Percentiles rank a stretch among this genome's conserved stretches.
Evolutionary conservation across 2,888 invertebrate species (phyloP).

Genomic region (Ichneumoninae sp.): DNA sequence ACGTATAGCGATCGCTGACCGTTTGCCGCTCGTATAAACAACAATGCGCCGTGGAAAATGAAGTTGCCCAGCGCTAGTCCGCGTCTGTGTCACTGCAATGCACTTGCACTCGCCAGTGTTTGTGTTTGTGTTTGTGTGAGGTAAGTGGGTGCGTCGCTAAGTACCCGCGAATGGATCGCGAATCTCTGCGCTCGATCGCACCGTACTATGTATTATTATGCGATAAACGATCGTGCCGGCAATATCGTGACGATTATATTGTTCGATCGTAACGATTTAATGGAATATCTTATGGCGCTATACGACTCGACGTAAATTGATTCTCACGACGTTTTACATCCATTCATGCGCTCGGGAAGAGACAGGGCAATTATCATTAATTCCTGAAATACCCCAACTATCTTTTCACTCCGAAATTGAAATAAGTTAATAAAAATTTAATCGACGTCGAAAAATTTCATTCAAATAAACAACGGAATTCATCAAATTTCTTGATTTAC

Average conservation of each 20-base stretch:
- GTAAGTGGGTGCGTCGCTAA: slow-evolving; percentile 66
- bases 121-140: slow-evolving; percentile 29
- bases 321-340: slow-evolving; percentile 34
- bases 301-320: slow-evolving; percentile 38
- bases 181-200: slow-evolving; percentile 48
- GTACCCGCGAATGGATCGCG: slow-evolving; percentile 51
- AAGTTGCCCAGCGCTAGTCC: slow-evolving; percentile 70
- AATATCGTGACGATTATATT: slow-evolving; percentile 60
- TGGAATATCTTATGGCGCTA: slow-evolving; percentile 43
- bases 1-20: neutral
- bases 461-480: no score
- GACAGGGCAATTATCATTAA: slow-evolving; percentile 1
- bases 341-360: slow-evolving; percentile 2
- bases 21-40: slow-evolving; percentile 62
- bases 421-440: neutral
- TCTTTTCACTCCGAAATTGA: neutral
- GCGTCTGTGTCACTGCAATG: slow-evolving; percentile 45
- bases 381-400: neutral
- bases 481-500: no score
- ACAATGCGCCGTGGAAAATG: slow-evolving; percentile 75
- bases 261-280: slow-evolving; percentile 40
- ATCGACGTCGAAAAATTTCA: no score
- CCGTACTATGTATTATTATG: slow-evolving; percentile 41
- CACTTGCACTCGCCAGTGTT: slow-evolving; percentile 3
- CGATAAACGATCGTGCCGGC: slow-evolving; percentile 60